Base-by-base conservation (phyloP, 2,797 vertebrate genomes). In the Erethizon dorsatum region DNA sequence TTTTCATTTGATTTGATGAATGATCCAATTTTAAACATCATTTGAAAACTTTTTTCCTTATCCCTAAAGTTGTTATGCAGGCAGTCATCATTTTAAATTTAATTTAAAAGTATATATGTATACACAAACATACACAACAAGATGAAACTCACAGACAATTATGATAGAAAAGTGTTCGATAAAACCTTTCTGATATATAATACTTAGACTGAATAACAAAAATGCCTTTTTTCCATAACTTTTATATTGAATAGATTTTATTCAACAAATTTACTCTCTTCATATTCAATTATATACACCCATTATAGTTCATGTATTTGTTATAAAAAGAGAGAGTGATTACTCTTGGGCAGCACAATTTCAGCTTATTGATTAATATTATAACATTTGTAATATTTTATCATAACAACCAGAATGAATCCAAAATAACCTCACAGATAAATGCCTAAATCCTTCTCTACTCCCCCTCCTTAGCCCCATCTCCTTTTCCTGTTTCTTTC, bases 31-130 rank as follows among this genome's bases (percentile, higher is more conserved):
- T 94, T 93, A 97, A 97, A 97, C 33, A 98, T 7, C 56, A 91
- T 97, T 97, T 96, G 88, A 89, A 97, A 59, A 95, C 2, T 97
- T 26, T 26, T 61, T 67, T 93, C n/a, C 73, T 71, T 7, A 57
- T 41, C 28, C 8, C 71, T 78, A 93, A 94, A 96, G 91, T 5
- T 71, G 97, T 97, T 88, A 69, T 13, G n/a, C 80, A 57, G 90
- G 37, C 31, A 69, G 67, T 87, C 52, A 97, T 84, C 83, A 93
- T 93, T 69, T 93, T 95, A 97, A 94, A 83, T 69, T 79, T 95
- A 97, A 98, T 97, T 94, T 88, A 88, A 98, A 90, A 67, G 56
- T 94, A n/a, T 97, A 93, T 96, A 47, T 52, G 10, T 92, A 91
- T 95, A 83, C 31, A 78, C 47, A 90, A 97, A 95, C 69, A 88